These are phyloP conservation scores for Asteroscopus sphinx DNA, from an alignment of 2,888 invertebrate species.

Conservation along the genomic window DNA sequence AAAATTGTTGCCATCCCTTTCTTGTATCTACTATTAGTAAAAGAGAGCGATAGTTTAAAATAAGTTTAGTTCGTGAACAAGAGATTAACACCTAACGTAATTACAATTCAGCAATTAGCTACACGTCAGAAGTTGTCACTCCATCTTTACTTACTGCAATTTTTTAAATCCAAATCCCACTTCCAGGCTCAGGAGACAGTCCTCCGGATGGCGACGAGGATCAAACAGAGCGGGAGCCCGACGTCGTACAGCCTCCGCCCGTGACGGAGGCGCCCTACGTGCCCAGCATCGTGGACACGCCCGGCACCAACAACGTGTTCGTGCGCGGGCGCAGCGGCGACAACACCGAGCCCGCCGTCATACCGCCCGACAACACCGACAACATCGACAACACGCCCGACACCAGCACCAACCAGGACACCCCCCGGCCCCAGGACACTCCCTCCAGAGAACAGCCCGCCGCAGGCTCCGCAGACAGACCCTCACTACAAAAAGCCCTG, in stretches of 20 bases:
- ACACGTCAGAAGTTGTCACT: neutral
- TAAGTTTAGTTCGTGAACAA: too few relatives aligned
- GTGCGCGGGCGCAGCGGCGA: constrained; percentile 57
- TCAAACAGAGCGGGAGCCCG: constrained; percentile 62
- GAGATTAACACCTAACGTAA: too few relatives aligned
- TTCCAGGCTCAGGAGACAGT: constrained; percentile 75
- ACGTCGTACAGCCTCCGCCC: constrained; percentile 41
- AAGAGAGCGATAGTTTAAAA: too few relatives aligned
- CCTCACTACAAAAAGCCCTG: constrained; percentile 91
- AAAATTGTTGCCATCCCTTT: too few relatives aligned
- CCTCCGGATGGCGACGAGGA: constrained; percentile 66
- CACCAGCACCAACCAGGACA: constrained; percentile 66
- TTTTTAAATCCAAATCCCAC: too few relatives aligned
- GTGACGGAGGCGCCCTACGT: constrained; percentile 69
- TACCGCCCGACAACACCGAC: constrained; percentile 12
- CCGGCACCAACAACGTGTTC: constrained; percentile 71
- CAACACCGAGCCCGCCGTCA: constrained; percentile 8
- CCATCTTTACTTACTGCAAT: neutral
- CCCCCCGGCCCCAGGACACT: constrained; percentile 89
- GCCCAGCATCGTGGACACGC: constrained; percentile 71
- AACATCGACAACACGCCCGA: too few relatives aligned
- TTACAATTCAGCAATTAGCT: too few relatives aligned
- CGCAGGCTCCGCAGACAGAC: constrained; percentile 91
- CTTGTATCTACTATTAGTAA: too few relatives aligned
- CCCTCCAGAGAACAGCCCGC: constrained; percentile 93